Evolutionary conservation across 2,797 vertebrate species (phyloP).

Genomic region (Falco cherrug): DNA sequence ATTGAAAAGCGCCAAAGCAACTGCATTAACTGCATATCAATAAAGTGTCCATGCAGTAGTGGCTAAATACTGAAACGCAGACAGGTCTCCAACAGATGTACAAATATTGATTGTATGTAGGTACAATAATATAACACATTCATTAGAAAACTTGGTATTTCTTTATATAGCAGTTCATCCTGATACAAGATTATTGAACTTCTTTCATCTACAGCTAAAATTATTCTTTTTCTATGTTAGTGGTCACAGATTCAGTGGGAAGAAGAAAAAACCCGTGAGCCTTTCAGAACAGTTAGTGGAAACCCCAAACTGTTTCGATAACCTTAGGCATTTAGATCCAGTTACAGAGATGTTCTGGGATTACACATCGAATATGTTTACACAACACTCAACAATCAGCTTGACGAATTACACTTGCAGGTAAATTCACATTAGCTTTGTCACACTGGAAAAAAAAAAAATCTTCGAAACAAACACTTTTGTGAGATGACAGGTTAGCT

Average conservation of each 20-base stretch:
- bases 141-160: conserved; percentile 56
- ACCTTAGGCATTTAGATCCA: conserved; percentile 43
- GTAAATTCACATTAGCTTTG: conserved; percentile 59
- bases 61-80: conserved; percentile 50
- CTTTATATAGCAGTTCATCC: conserved; percentile 63
- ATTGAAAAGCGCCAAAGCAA: conserved; percentile 69
- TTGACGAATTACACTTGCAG: conserved; percentile 44
- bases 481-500: background rate
- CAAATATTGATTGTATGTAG: conserved; percentile 56
- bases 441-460: background rate
- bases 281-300: conserved; percentile 40
- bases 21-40: conserved; percentile 49
- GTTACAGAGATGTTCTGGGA: conserved; percentile 55
- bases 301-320: background rate
- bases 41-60: conserved; percentile 66
- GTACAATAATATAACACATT: conserved; percentile 74
- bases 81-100: conserved; percentile 62
- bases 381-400: conserved; percentile 45
- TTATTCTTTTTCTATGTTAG: conserved; percentile 22
- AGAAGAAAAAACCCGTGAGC: conserved; percentile 10
- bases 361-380: conserved; percentile 35
- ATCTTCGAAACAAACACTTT: conserved; percentile 6
- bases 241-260: conserved; percentile 48
- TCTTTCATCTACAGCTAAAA: conserved; percentile 60
- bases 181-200: conserved; percentile 68